These are phyloP conservation scores for Mus pahari DNA, from an alignment of 2,113 vertebrate species.

Conservation along the genomic window DNA sequence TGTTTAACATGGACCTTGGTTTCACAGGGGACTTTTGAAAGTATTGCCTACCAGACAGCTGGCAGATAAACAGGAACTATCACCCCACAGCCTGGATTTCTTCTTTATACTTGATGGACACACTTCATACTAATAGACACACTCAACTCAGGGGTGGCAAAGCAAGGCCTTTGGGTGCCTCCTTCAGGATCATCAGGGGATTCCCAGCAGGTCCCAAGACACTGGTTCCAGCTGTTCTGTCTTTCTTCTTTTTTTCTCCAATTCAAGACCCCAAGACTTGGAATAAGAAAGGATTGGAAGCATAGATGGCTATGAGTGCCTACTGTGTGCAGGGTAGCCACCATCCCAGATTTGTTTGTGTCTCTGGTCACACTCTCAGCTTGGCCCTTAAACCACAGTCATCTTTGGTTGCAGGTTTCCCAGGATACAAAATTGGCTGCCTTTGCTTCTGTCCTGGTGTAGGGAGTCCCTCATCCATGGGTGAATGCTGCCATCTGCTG, in stretches of 20 bases:
- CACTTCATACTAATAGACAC: neutral
- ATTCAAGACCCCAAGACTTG: neutral
- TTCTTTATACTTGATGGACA: neutral
- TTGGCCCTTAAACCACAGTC: neutral
- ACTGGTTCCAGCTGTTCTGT: neutral
- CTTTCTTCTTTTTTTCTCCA: too few relatives aligned
- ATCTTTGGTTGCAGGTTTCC: neutral
- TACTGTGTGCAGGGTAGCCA: neutral
- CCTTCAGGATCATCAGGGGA: neutral
- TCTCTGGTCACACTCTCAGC: neutral
- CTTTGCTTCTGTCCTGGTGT: accelerated
- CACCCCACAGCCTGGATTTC: neutral
- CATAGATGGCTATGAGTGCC: too few relatives aligned
- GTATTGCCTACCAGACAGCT: neutral
- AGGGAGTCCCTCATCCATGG: neutral
- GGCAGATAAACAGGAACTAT: too few relatives aligned
- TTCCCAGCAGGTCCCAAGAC: neutral
- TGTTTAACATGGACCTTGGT: accelerated
- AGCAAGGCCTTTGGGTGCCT: neutral
- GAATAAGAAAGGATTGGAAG: neutral
- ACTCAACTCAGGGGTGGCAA: neutral
- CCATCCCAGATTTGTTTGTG: neutral
- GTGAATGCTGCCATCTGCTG: slow-evolving; percentile 80
- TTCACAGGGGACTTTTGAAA: neutral
- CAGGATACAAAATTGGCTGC: neutral